Percentiles rank a stretch among this genome's conserved stretches.
Conservation (phyloP, 2,888 invertebrate genomes). For the Luffia ferchaultella region DNA sequence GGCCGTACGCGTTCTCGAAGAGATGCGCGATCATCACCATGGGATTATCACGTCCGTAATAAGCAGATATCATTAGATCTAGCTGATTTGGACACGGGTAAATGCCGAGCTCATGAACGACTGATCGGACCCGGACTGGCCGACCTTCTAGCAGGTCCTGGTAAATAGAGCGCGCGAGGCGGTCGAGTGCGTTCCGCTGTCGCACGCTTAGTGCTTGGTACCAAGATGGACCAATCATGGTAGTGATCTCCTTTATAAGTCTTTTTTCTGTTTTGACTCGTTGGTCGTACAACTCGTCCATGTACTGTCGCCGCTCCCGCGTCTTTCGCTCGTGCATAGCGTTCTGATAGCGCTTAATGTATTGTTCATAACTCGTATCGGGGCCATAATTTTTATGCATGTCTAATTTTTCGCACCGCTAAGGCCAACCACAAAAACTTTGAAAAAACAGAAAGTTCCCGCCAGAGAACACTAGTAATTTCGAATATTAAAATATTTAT, state of each 20-base stretch:
- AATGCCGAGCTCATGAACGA: constrained; percentile 36
- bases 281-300: constrained; percentile 40
- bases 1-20: constrained; percentile 32
- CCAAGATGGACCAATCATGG: constrained; percentile 41
- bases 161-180: constrained; percentile 32
- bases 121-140: constrained; percentile 27
- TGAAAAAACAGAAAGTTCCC: no score
- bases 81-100: constrained; percentile 28
- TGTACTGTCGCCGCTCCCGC: constrained; percentile 36
- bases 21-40: constrained; percentile 45
- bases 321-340: constrained; percentile 34
- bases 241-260: constrained; percentile 21
- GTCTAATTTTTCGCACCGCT: no score
- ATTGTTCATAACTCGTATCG: constrained; percentile 22
- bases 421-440: no score
- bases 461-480: no score
- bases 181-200: constrained; percentile 38
- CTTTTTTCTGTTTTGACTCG: constrained; percentile 26
- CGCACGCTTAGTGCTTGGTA: constrained; percentile 45
- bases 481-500: no score
- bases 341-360: constrained; percentile 25
- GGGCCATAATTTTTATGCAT: constrained; percentile 20
- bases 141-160: constrained; percentile 45
- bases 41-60: constrained; percentile 33
- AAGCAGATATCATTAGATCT: constrained; percentile 40